phyloP scores from a whole-genome alignment of 2,113 vertebrate genomes.

The Psettodes erumei region DNA sequence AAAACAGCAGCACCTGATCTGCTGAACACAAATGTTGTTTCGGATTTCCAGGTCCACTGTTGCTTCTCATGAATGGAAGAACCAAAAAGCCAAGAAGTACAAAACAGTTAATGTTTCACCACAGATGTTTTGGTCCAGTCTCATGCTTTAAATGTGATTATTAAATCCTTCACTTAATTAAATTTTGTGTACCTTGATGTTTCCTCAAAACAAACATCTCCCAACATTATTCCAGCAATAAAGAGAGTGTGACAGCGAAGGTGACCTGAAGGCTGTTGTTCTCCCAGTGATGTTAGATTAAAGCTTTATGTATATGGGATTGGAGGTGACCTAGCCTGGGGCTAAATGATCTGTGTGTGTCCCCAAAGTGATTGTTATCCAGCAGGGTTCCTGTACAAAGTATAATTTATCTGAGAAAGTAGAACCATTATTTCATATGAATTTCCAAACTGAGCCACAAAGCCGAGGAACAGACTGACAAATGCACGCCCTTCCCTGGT shows the following conservation, averaged over 20 bases:
- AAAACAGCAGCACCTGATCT: background rate
- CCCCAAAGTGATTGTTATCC: slow-evolving; percentile 67
- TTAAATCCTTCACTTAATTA: slow-evolving; percentile 44
- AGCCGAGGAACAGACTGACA: slow-evolving; percentile 27
- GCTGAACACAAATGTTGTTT: background rate
- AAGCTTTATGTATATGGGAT: slow-evolving; percentile 56
- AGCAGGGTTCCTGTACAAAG: background rate
- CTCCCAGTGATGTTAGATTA: slow-evolving; percentile 60
- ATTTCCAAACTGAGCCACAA: slow-evolving; percentile 43
- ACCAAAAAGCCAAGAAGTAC: background rate
- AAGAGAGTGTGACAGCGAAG: slow-evolving; percentile 62
- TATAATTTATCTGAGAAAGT: slow-evolving; percentile 10
- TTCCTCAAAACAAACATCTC: slow-evolving; percentile 50
- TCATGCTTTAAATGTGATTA: slow-evolving; percentile 29
- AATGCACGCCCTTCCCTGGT: slow-evolving; percentile 34
- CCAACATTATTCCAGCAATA: slow-evolving; percentile 28
- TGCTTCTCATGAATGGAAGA: background rate
- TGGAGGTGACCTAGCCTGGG: slow-evolving; percentile 60
- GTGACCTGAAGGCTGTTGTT: slow-evolving; percentile 55
- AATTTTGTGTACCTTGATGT: slow-evolving; percentile 53
- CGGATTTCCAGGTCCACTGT: background rate
- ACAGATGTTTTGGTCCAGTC: slow-evolving; percentile 1
- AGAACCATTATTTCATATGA: slow-evolving; percentile 46
- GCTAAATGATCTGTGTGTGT: slow-evolving; percentile 54
- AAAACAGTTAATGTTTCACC: background rate